These are phyloP conservation scores for Manduca sexta DNA, from an alignment of 1,140 invertebrate genomes.

Conservation along the genomic window DNA sequence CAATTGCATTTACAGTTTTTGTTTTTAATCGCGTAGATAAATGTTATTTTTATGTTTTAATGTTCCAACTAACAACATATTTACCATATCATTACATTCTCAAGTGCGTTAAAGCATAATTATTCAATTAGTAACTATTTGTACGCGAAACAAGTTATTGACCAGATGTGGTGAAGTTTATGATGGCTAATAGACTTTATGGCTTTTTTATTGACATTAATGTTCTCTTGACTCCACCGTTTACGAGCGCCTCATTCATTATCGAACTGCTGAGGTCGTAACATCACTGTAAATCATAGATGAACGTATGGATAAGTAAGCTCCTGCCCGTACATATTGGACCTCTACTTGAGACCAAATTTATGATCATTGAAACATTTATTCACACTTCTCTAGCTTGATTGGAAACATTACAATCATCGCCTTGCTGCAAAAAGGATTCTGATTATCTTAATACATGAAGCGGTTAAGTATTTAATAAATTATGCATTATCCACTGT, in stretches of 20 bases:
- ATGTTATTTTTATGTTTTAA: neutral
- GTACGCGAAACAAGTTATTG: conserved; percentile 58
- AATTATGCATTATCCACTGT: conserved; percentile 15
- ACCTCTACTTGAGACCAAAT: conserved; percentile 21
- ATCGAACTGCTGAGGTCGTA: conserved; percentile 63
- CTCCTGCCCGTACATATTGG: conserved; percentile 18
- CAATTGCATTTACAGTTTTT: too few species aligned
- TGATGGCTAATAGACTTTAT: conserved; percentile 70
- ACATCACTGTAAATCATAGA: conserved; percentile 63
- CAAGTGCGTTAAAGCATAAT: conserved; percentile 20
- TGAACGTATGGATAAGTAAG: conserved; percentile 37
- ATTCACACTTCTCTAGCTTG: neutral
- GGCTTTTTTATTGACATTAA: conserved; percentile 71
- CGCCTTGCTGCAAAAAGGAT: neutral
- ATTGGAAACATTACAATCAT: neutral
- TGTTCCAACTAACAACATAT: neutral
- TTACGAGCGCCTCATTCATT: conserved; percentile 67
- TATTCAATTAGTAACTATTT: conserved; percentile 55
- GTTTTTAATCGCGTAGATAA: neutral
- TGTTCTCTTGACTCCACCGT: conserved; percentile 63
- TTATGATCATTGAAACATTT: conserved; percentile 24
- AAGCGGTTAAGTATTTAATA: conserved; percentile 9
- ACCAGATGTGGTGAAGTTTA: conserved; percentile 66
- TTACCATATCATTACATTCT: neutral
- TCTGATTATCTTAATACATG: neutral